Evolutionary conservation across 1,140 invertebrate species (phyloP).

Genomic region (Calliphora vicina): DNA sequence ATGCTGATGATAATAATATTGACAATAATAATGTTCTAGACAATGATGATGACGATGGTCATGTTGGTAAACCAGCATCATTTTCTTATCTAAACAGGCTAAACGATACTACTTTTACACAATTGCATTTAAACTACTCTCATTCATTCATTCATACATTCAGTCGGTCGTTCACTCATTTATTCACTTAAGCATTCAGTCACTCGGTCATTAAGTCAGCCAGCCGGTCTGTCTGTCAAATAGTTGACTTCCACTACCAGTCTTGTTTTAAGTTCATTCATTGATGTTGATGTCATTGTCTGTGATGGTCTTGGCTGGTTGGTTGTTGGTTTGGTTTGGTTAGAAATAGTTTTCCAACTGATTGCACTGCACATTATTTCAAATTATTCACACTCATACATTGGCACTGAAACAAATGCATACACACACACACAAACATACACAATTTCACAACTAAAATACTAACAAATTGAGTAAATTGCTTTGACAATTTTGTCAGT

Average conservation of each 20-base stretch:
- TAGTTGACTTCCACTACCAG: neutral
- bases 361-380: neutral
- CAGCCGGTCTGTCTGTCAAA: neutral
- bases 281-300: neutral
- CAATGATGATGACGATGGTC: neutral
- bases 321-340: neutral
- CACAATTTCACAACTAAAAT: neutral
- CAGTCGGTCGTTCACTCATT: neutral
- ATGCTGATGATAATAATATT: neutral
- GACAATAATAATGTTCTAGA: neutral
- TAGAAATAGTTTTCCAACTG: slow-evolving; percentile 13
- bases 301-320: neutral
- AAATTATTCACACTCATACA: slow-evolving; percentile 2
- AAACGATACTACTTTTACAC: slow-evolving; percentile 9
- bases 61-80: slow-evolving; percentile 5
- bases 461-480: neutral
- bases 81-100: slow-evolving; percentile 13
- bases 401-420: neutral
- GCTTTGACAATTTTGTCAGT: neutral
- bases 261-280: neutral
- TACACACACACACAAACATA: neutral
- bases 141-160: neutral
- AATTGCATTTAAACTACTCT: slow-evolving; percentile 2
- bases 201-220: neutral
- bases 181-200: neutral